phyloP scores from a whole-genome alignment of 2,797 vertebrate species.

The Oryzias dopingdopingensis region DNA sequence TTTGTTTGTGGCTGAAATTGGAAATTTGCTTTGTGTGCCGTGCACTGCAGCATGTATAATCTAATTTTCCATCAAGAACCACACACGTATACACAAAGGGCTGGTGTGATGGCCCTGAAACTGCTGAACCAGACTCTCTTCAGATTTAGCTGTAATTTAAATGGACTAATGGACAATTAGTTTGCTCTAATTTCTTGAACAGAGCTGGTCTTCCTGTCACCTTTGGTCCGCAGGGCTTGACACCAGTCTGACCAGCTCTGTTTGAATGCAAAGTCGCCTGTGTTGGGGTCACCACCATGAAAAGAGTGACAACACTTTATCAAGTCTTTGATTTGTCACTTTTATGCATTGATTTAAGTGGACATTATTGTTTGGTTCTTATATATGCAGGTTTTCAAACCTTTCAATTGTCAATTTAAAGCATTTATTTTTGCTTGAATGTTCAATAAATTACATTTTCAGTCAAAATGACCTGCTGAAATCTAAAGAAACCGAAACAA shows the following conservation, averaged over 20 bases:
- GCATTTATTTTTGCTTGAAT: background rate
- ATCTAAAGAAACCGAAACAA: background rate
- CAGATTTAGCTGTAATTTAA: slow-evolving; percentile 68
- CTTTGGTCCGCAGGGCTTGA: slow-evolving; percentile 66
- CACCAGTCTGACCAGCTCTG: slow-evolving; percentile 47
- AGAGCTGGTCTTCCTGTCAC: slow-evolving; percentile 62
- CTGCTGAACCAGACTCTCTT: slow-evolving; percentile 44
- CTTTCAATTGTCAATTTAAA: background rate
- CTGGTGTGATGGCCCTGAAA: slow-evolving; percentile 63
- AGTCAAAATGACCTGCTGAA: background rate
- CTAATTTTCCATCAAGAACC: slow-evolving; percentile 66
- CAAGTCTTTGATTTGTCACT: slow-evolving; percentile 34
- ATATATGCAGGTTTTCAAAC: slow-evolving; percentile 2
- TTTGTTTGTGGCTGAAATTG: slow-evolving; percentile 73
- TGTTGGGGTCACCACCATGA: slow-evolving; percentile 35
- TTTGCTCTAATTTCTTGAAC: slow-evolving; percentile 73
- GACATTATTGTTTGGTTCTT: slow-evolving; percentile 34
- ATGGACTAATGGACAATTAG: slow-evolving; percentile 77
- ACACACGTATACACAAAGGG: slow-evolving; percentile 26
- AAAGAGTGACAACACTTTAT: slow-evolving; percentile 40
- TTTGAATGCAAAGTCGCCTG: slow-evolving; percentile 20
- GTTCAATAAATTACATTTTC: background rate
- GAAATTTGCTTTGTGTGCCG: slow-evolving; percentile 71
- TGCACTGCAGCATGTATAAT: slow-evolving; percentile 73
- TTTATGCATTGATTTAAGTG: slow-evolving; percentile 37